Evolutionary conservation across 2,888 invertebrate genomes (phyloP).

Genomic region (Gastrophysa polygoni): DNA sequence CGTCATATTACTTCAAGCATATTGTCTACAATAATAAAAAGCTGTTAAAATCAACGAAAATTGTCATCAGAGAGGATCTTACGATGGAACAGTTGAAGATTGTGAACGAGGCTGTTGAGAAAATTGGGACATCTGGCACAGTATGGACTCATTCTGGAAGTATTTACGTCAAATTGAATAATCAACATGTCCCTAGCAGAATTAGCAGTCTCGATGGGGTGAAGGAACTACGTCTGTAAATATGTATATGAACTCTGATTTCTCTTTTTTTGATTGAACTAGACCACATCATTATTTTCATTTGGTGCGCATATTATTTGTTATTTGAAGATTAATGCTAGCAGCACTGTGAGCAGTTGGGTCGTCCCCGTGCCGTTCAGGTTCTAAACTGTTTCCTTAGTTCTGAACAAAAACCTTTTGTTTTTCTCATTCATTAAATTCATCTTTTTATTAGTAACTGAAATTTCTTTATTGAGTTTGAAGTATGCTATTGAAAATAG

Average conservation of each 20-base stretch:
- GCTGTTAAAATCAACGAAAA: conserved; percentile 9
- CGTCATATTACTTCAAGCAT: conserved; percentile 5
- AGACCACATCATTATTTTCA: background rate
- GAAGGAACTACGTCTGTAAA: background rate
- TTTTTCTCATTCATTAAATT: background rate
- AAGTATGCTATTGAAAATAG: conserved; percentile 6
- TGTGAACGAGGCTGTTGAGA: conserved; percentile 8
- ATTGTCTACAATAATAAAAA: conserved; percentile 4
- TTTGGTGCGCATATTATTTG: conserved; percentile 1
- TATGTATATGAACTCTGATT: background rate
- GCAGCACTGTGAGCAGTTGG: conserved; percentile 9
- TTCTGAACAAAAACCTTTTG: background rate
- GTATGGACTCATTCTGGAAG: conserved; percentile 17
- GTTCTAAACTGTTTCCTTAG: background rate
- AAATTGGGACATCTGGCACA: background rate
- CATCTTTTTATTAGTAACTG: background rate
- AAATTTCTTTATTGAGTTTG: background rate
- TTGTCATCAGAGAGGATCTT: conserved; percentile 12
- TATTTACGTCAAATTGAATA: conserved; percentile 12
- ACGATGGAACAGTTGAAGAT: conserved; percentile 6
- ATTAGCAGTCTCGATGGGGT: conserved; percentile 6
- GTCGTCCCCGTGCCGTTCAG: background rate
- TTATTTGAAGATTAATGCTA: background rate
- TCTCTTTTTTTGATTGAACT: background rate
- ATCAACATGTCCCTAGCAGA: background rate